Percentiles rank a stretch among this genome's conserved stretches.
phyloP scores from a whole-genome alignment of 37 sponge, comb jelly and placozoan species.

The Spongia lamella region DNA sequence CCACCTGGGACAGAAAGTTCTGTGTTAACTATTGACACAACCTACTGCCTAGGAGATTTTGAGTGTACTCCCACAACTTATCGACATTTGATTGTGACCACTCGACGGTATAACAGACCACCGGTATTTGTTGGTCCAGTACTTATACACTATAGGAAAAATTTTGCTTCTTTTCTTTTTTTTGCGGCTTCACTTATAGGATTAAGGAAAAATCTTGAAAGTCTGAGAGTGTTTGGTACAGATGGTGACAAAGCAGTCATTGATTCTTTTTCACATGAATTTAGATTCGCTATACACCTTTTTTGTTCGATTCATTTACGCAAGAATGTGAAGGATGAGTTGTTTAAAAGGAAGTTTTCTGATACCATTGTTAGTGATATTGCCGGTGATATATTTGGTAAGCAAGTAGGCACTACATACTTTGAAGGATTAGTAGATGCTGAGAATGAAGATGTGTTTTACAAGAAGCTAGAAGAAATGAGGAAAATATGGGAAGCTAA shows the following conservation, averaged over 20 bases:
- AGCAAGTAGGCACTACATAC: not conserved
- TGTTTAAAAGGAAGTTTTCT: conserved; percentile 14
- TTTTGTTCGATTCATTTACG: too few species aligned
- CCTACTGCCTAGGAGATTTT: conserved; percentile 14
- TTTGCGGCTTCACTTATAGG: conserved; percentile 4
- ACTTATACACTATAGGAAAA: conserved; percentile 4
- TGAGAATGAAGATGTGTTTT: conserved; percentile 10
- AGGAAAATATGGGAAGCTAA: not conserved
- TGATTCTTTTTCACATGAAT: too few species aligned
- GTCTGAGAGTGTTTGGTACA: too few species aligned
- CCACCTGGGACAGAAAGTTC: too few species aligned
- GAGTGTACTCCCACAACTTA: conserved; percentile 13
- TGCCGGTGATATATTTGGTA: conserved; percentile 12
- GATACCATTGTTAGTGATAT: too few species aligned
- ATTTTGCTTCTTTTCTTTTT: conserved; percentile 15
- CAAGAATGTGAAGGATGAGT: too few species aligned
- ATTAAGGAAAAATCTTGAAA: not conserved
- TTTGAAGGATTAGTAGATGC: conserved; percentile 16
- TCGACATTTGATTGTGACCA: not conserved
- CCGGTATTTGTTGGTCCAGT: conserved; percentile 6
- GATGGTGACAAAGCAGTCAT: too few species aligned
- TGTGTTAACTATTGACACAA: too few species aligned
- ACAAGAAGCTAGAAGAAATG: conserved; percentile 12
- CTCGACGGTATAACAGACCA: not conserved
- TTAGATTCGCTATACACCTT: too few species aligned